Conservation (phyloP, 2,113 vertebrate genomes). For the Melanocharis versteri region DNA sequence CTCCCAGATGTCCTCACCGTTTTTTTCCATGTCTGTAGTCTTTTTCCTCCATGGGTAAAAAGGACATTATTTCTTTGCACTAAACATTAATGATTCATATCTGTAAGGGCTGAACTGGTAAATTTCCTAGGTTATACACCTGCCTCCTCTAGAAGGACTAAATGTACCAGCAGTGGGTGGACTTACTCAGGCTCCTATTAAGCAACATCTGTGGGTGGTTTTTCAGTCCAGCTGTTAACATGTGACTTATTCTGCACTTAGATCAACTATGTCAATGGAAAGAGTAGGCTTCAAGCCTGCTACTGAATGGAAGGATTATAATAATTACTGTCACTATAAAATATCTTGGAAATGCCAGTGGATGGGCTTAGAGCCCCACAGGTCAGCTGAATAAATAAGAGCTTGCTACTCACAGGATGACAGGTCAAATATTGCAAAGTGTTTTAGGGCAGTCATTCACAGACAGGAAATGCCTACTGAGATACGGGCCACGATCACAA, state of each 20-base stretch:
- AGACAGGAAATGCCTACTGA: background rate
- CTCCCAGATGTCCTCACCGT: background rate
- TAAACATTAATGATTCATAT: constrained; percentile 52
- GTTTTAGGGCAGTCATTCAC: background rate
- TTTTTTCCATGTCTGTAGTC: background rate
- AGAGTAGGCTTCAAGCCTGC: constrained; percentile 11
- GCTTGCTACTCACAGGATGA: background rate
- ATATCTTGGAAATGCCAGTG: background rate
- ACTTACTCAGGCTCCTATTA: constrained; percentile 49
- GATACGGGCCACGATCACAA: background rate
- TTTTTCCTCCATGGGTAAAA: background rate
- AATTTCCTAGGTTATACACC: constrained; percentile 51
- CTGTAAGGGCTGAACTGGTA: constrained; percentile 23
- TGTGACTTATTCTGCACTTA: constrained; percentile 13
- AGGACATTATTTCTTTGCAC: background rate
- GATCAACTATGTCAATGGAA: constrained; percentile 24
- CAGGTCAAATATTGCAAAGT: background rate
- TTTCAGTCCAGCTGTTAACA: constrained; percentile 58
- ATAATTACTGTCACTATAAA: constrained; percentile 27
- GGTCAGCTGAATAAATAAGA: background rate
- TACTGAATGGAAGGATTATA: constrained; percentile 6
- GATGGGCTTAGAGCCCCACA: background rate
- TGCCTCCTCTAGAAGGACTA: constrained; percentile 39
- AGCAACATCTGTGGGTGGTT: constrained; percentile 58
- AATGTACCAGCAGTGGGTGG: constrained; percentile 57